Conservation (phyloP, 2,113 vertebrate species). For the Percopsis transmontana region DNA sequence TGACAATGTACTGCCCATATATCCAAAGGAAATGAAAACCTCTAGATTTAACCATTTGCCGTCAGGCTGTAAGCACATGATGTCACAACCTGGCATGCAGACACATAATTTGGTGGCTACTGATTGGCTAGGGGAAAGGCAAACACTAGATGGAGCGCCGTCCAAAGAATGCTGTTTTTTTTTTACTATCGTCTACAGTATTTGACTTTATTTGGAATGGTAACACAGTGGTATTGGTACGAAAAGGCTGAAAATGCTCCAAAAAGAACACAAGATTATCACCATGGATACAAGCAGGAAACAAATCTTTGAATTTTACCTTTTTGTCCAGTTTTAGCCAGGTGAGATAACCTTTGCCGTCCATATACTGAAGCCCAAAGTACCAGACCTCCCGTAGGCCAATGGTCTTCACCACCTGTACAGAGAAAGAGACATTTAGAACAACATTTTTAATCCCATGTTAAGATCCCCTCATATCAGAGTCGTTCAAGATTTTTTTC, state of each 20-base stretch:
- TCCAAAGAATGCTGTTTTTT: conserved; percentile 46
- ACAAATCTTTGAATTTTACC: conserved; percentile 71
- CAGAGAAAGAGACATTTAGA: not conserved
- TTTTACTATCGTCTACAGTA: conserved; percentile 10
- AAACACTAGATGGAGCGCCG: conserved; percentile 26
- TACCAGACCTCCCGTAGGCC: conserved; percentile 95
- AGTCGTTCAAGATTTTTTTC: too few species aligned
- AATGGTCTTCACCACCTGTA: conserved; percentile 94
- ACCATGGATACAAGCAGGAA: not conserved
- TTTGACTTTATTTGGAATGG: not conserved
- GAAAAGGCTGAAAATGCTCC: too few species aligned
- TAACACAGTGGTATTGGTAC: too few species aligned
- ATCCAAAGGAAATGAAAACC: conserved; percentile 10
- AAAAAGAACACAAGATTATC: not conserved
- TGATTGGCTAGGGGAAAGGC: conserved; percentile 50
- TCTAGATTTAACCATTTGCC: not conserved
- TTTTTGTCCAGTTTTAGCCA: conserved; percentile 98
- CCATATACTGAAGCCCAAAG: conserved; percentile 93
- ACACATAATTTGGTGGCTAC: conserved; percentile 33
- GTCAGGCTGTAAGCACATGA: not conserved
- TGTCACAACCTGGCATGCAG: conserved; percentile 7
- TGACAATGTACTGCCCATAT: not conserved
- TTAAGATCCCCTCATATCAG: too few species aligned
- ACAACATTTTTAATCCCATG: not conserved
- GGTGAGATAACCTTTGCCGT: conserved; percentile 90